These are phyloP conservation scores for Chloropsis cyanopogon DNA, from an alignment of 2,113 vertebrate species.

Conservation along the genomic window DNA sequence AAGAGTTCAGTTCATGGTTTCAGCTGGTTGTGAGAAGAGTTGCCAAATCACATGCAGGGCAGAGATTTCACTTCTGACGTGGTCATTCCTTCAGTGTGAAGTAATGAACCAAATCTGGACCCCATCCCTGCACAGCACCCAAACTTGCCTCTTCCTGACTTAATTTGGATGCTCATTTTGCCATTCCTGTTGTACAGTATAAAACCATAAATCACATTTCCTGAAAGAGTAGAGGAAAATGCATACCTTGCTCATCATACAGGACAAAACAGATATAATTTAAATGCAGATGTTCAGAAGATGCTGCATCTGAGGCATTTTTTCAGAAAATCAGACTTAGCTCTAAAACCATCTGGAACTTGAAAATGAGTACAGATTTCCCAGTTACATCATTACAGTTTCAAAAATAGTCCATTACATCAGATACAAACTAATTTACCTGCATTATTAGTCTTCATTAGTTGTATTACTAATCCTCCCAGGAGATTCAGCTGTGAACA, in stretches of 20 bases:
- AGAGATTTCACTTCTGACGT: neutral
- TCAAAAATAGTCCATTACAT: conserved; percentile 4
- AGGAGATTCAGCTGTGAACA: neutral
- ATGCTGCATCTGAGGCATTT: neutral
- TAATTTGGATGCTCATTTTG: neutral
- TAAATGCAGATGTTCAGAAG: neutral
- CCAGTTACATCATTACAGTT: neutral
- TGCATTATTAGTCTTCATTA: conserved; percentile 26
- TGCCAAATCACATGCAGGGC: neutral
- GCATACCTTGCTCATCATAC: neutral
- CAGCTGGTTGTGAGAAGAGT: neutral
- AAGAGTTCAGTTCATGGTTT: neutral
- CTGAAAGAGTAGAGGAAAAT: neutral
- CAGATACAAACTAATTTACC: conserved; percentile 11
- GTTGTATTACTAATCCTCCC: neutral
- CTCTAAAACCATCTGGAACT: conserved; percentile 3
- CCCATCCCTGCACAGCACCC: neutral
- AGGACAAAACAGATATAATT: neutral
- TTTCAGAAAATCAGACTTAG: neutral
- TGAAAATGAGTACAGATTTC: conserved; percentile 24
- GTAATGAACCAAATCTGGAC: neutral
- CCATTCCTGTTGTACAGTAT: neutral
- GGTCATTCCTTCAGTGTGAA: neutral
- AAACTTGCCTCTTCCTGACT: neutral
- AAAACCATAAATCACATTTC: neutral